Evolutionary conservation across 2,113 vertebrate species (phyloP).

Genomic region (Lathamus discolor): DNA sequence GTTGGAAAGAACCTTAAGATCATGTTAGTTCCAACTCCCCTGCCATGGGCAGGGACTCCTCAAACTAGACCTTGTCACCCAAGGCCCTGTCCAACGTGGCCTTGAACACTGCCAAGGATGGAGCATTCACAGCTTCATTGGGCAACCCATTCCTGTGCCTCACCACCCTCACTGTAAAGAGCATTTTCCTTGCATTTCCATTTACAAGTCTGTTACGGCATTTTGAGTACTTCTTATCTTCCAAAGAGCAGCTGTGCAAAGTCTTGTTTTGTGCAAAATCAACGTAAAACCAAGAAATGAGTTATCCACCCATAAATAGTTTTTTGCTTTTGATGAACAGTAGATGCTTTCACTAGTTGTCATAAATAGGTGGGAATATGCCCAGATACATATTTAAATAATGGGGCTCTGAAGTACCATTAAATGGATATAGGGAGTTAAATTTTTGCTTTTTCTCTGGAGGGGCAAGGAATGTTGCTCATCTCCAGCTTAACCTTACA

Average conservation of each 20-base stretch:
- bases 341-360: neutral
- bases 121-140: neutral
- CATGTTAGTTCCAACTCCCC: neutral
- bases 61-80: neutral
- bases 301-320: constrained; percentile 24
- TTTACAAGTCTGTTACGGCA: constrained; percentile 19
- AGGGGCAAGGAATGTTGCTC: neutral
- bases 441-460: neutral
- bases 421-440: neutral
- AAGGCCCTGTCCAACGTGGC: neutral
- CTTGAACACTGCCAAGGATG: neutral
- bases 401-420: neutral
- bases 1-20: neutral
- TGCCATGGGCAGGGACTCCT: neutral
- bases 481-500: neutral
- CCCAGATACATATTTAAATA: neutral
- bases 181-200: neutral
- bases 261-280: constrained; percentile 60
- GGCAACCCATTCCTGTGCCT: neutral
- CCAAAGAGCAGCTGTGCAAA: constrained; percentile 54
- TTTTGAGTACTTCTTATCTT: constrained; percentile 68
- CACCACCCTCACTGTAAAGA: neutral
- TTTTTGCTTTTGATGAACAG: constrained; percentile 1
- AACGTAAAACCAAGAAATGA: constrained; percentile 43
- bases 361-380: neutral